Percentiles rank a stretch among this genome's conserved stretches.
phyloP scores from a whole-genome alignment of 2,113 vertebrate genomes.

The Anoplopoma fimbria region DNA sequence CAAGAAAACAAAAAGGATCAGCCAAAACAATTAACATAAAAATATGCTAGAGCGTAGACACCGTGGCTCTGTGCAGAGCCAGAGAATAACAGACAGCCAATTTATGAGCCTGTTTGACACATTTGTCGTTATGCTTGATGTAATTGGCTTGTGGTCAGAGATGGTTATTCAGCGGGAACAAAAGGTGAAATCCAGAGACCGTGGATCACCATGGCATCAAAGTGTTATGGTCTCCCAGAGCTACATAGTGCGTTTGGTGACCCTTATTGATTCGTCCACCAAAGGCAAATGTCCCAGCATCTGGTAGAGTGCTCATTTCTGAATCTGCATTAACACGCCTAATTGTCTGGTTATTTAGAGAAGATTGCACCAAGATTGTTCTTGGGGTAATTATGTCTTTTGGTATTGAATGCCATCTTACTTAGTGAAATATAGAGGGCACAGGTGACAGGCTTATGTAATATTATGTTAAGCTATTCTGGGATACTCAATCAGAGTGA shows the following conservation, averaged over 20 bases:
- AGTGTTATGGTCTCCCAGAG: conserved; percentile 16
- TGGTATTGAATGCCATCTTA: conserved; percentile 41
- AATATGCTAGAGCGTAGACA: conserved; percentile 5
- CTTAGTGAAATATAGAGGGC: conserved; percentile 36
- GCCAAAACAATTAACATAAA: conserved; percentile 9
- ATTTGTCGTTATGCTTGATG: not conserved
- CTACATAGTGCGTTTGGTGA: not conserved
- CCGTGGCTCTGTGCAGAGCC: not conserved
- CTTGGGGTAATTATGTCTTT: conserved; percentile 49
- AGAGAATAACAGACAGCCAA: conserved; percentile 7
- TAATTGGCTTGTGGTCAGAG: conserved; percentile 33
- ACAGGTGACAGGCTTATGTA: conserved; percentile 21
- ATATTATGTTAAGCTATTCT: conserved; percentile 37
- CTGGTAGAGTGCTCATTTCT: conserved; percentile 28
- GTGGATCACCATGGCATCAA: not conserved
- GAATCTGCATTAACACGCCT: conserved; percentile 22
- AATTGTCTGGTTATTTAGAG: conserved; percentile 39
- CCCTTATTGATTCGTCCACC: conserved; percentile 33
- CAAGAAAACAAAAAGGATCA: not conserved
- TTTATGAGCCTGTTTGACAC: conserved; percentile 31
- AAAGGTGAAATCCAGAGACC: not conserved
- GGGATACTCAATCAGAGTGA: conserved; percentile 42
- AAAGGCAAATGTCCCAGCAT: conserved; percentile 20
- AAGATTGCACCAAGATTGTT: conserved; percentile 25
- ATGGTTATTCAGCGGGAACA: conserved; percentile 1